Evolutionary conservation across 2,888 invertebrate species (phyloP), one percentile per base, ranked within the genome.

Genomic region (Drosophila anomalata): DNA sequence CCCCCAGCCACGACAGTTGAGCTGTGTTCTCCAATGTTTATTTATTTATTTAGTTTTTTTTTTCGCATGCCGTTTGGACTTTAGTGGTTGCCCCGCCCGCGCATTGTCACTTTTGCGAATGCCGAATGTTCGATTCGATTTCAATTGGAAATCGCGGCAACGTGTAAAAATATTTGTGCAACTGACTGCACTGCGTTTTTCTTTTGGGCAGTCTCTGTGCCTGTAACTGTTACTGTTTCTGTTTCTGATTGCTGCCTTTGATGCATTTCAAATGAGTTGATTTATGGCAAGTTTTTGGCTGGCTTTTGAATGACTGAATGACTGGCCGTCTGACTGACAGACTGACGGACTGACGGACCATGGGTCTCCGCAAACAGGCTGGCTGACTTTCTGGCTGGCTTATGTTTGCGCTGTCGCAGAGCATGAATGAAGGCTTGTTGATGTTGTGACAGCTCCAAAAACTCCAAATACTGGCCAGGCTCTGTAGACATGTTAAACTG

Each of bases 241-340:
- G 82, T 87, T 83, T 78, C 78, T 88, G 87, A 88, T 87, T 89
- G 87, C 88, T 82, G 79, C 82, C 79, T 85, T 88, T 89, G 88
- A 88, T 88, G 89, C 81, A 88, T 89, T 88, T 88, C 78, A 88
- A 87, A 85, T 84, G 87, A 86, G 84, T 85, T 85, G 84, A 85
- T 85, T 85, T 85, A 87, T 85, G 84, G 84, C 84, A 81, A 83
- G 72, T 76, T 87, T 81, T 83, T 60, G 81, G 80, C 73, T 76
- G 67, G 70, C 66, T 81, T 79, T 78, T 82, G 79, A 80, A 73
- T 81, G 82, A 72, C 75, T 75, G 84, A 65, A 61, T 68, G 71
- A 75, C 72, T 67, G 75, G 60, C 61, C 75, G 57, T 51, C 73
- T 48, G 66, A 53, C 58, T 66, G 66, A 50, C 44, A 36, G 67